phyloP scores from a whole-genome alignment of 2,888 invertebrate genomes.

The Fragum whitleyi region DNA sequence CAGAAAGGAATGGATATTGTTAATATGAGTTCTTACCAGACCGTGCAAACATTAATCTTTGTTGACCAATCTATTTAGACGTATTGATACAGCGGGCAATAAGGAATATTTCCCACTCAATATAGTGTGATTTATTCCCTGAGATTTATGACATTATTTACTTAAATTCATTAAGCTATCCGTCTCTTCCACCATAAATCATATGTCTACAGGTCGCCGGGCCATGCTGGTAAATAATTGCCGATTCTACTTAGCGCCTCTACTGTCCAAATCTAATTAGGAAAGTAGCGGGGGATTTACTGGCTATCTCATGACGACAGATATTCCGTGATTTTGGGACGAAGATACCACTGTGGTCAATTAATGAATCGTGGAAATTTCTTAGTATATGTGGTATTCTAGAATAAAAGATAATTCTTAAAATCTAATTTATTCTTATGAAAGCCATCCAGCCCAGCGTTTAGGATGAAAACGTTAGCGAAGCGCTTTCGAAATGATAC shows the following conservation, averaged over 20 bases:
- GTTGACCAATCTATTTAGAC: neutral
- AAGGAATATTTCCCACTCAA: constrained; percentile 18
- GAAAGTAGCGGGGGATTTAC: neutral
- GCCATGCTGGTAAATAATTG: constrained; percentile 27
- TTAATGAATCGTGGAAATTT: neutral
- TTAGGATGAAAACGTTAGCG: no score
- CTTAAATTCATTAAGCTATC: constrained; percentile 51
- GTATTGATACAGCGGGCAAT: constrained; percentile 7
- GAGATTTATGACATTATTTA: constrained; percentile 52
- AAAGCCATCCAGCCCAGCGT: no score
- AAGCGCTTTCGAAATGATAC: no score
- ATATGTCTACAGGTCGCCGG: constrained; percentile 41
- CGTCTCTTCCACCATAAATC: constrained; percentile 50
- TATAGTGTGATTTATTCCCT: constrained; percentile 21
- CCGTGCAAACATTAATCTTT: neutral
- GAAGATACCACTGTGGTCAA: neutral
- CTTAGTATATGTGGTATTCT: no score
- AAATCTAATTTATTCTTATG: no score
- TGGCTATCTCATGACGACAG: neutral
- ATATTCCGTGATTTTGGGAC: neutral
- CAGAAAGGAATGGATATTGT: no score
- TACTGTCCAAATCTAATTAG: constrained; percentile 36
- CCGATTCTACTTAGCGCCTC: neutral
- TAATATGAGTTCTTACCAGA: neutral
- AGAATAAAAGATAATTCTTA: no score